Conservation (phyloP, 2,113 vertebrate species). For the Aptenodytes forsteri region DNA sequence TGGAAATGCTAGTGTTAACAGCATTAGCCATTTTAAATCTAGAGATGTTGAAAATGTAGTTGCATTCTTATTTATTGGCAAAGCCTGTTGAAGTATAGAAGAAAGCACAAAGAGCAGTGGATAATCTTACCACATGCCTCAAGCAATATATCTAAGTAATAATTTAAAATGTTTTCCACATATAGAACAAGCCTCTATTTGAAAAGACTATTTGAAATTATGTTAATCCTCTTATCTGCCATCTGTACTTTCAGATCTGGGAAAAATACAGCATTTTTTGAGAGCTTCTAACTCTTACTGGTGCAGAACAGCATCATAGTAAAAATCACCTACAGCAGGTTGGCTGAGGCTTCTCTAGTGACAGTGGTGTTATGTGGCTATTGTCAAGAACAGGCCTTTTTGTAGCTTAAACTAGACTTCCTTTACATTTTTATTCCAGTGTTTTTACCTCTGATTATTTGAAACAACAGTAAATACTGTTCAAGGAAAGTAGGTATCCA, state of each 20-base stretch:
- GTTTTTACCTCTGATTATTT: not conserved
- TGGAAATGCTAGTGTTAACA: not conserved
- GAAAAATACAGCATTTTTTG: not conserved
- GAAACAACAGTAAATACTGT: not conserved
- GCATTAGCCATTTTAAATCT: not conserved
- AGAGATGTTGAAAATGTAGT: not conserved
- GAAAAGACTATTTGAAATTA: slow-evolving; percentile 14
- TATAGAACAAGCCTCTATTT: not conserved
- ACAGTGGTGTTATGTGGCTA: not conserved
- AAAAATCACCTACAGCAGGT: not conserved
- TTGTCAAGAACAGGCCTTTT: not conserved
- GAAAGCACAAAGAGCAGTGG: not conserved
- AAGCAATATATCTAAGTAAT: not conserved
- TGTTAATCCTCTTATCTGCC: slow-evolving; percentile 31
- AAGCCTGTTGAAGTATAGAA: not conserved
- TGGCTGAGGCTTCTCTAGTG: not conserved
- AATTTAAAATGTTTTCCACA: not conserved
- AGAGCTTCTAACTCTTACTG: not conserved
- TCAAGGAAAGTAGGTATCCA: not conserved
- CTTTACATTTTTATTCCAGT: not conserved
- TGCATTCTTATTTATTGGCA: not conserved
- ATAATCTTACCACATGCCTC: not conserved
- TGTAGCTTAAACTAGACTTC: not conserved
- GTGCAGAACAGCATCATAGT: not conserved
- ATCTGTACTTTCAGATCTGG: not conserved